Evolutionary conservation across 2,797 vertebrate species (phyloP).

Genomic region (Rhynchonycteris naso): DNA sequence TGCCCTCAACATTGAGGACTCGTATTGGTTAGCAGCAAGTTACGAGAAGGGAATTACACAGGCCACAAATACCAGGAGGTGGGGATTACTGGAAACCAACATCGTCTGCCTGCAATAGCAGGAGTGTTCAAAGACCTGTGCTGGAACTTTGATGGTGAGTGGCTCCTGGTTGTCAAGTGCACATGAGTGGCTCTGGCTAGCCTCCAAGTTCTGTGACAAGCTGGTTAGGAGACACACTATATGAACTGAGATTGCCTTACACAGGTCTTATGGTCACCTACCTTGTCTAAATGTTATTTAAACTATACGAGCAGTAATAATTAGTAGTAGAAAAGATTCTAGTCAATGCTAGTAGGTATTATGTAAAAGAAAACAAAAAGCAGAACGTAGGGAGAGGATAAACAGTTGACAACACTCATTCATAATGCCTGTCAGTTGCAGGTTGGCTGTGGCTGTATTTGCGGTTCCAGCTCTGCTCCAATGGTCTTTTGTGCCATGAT

Average conservation of each 20-base stretch:
- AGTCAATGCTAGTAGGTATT: neutral
- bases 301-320: neutral
- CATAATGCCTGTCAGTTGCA: neutral
- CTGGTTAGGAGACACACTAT: neutral
- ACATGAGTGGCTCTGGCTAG: no score
- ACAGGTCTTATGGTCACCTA: neutral
- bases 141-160: neutral
- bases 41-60: neutral
- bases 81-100: fast-evolving
- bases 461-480: neutral
- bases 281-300: neutral
- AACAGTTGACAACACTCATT: neutral
- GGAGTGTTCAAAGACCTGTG: neutral
- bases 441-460: neutral
- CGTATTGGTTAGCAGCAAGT: neutral
- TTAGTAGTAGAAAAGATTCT: neutral
- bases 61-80: neutral
- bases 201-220: neutral
- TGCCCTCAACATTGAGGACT: neutral
- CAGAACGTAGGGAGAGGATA: neutral
- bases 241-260: neutral
- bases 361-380: neutral
- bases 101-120: neutral
- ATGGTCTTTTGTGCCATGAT: neutral
- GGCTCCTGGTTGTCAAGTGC: neutral